phyloP scores from a whole-genome alignment of 2,113 vertebrate species.

The Phylloscopus whistleri region DNA sequence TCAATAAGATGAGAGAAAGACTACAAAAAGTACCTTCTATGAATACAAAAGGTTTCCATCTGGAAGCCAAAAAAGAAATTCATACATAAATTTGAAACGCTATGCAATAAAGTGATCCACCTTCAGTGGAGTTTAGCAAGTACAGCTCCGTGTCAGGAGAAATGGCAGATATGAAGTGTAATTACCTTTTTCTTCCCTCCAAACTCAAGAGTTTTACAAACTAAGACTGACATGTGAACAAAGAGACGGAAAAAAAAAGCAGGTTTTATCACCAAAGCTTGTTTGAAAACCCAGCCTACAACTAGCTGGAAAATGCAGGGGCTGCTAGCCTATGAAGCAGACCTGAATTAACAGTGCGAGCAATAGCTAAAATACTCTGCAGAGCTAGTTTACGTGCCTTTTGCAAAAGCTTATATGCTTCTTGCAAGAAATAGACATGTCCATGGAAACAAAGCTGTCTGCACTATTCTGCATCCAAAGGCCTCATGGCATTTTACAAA shows the following conservation, averaged over 20 bases:
- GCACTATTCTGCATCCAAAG: background rate
- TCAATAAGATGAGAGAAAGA: background rate
- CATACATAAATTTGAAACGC: background rate
- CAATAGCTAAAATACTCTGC: background rate
- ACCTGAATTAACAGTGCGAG: background rate
- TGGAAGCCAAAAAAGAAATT: background rate
- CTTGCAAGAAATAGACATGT: background rate
- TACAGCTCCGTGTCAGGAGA: background rate
- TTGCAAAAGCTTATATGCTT: background rate
- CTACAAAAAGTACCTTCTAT: background rate
- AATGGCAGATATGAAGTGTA: slow-evolving; percentile 56
- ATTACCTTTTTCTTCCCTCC: background rate
- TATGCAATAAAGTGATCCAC: background rate
- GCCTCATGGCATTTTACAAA: background rate
- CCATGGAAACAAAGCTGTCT: background rate
- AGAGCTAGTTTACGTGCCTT: background rate
- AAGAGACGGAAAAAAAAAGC: slow-evolving; percentile 16
- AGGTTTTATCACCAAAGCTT: slow-evolving; percentile 2
- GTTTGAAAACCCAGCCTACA: slow-evolving; percentile 16
- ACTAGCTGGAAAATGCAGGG: background rate
- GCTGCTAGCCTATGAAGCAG: background rate
- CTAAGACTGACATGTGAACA: slow-evolving; percentile 65
- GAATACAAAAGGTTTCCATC: background rate
- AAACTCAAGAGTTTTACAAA: slow-evolving; percentile 67
- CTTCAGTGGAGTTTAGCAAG: background rate